phyloP scores from a whole-genome alignment of 2,888 invertebrate genomes.

The Myathropa florea region DNA sequence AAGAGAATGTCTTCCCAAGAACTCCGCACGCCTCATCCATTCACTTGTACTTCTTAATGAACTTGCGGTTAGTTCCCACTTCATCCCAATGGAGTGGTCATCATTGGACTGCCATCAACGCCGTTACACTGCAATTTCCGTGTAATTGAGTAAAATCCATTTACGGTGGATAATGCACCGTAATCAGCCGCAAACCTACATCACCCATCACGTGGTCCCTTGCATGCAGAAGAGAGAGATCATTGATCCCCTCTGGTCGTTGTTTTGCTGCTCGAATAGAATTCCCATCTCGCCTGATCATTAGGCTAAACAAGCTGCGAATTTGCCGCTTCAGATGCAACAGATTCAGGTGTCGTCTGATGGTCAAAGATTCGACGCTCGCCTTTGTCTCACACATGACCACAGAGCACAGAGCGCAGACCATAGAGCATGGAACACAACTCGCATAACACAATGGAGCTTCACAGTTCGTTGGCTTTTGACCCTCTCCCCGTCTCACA shows the following conservation, averaged over 20 bases:
- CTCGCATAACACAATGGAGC: neutral
- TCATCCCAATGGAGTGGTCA: constrained; percentile 10
- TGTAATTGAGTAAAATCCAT: constrained; percentile 9
- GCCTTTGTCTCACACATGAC: neutral
- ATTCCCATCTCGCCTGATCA: neutral
- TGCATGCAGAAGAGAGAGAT: constrained; percentile 10
- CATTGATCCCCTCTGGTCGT: constrained; percentile 21
- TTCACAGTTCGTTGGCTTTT: constrained; percentile 36
- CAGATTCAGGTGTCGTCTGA: neutral
- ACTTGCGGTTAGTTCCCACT: neutral
- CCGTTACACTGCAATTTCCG: constrained; percentile 12
- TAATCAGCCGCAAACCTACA: constrained; percentile 9
- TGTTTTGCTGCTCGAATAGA: neutral
- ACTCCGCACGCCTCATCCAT: neutral
- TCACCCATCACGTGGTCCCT: constrained; percentile 14
- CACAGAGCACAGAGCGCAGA: neutral
- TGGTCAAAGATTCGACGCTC: neutral
- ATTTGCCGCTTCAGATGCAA: constrained; percentile 5
- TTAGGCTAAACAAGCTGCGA: constrained; percentile 2
- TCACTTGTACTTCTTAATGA: neutral
- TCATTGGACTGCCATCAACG: neutral
- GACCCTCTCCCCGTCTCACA: constrained; percentile 13
- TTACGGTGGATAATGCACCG: constrained; percentile 25
- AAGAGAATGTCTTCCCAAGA: neutral
- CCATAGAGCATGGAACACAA: neutral